Evolutionary conservation across 2,888 invertebrate species (phyloP).

Genomic region (Lepidonotus clava): DNA sequence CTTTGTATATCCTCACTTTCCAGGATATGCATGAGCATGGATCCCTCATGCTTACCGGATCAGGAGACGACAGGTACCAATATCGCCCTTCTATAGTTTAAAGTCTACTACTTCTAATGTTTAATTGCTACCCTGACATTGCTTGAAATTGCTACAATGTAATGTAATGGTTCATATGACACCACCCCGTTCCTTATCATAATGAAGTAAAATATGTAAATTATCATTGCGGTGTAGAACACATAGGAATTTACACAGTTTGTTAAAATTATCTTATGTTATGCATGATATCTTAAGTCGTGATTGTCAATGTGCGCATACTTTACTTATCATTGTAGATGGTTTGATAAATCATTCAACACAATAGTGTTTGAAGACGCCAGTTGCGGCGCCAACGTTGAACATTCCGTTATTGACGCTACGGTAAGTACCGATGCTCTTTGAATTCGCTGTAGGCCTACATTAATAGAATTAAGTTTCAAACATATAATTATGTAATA

Average conservation of each 20-base stretch:
- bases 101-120: no score
- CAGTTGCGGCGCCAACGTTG: conserved; percentile 81
- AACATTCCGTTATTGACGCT: conserved; percentile 82
- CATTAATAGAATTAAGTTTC: not conserved
- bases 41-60: conserved; percentile 35
- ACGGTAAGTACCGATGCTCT: conserved; percentile 64
- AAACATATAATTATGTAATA: not conserved
- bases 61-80: conserved; percentile 57
- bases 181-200: no score
- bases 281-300: no score
- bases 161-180: no score
- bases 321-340: conserved; percentile 78
- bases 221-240: no score
- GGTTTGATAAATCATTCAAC: conserved; percentile 83
- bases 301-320: no score
- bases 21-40: conserved; percentile 56
- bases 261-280: no score
- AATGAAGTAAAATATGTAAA: no score
- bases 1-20: no score
- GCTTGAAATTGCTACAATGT: no score
- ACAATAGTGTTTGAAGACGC: conserved; percentile 79
- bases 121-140: no score
- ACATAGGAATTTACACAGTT: no score
- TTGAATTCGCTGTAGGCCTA: not conserved
- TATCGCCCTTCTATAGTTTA: conserved; percentile 7